phyloP scores from a whole-genome alignment of 2,797 vertebrate species.

The Allobates femoralis region DNA sequence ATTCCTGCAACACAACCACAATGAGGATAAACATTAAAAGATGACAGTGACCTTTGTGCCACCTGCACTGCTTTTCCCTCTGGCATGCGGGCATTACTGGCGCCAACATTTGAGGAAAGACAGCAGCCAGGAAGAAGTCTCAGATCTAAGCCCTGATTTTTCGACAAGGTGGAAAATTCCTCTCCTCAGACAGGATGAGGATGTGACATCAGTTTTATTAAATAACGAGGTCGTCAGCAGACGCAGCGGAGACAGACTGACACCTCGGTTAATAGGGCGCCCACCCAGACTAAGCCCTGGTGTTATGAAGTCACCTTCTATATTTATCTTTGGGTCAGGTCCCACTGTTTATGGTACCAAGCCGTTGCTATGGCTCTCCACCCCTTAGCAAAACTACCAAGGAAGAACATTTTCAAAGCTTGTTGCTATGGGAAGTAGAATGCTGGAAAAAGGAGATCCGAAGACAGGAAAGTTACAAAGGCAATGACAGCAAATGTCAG shows the following conservation, averaged over 20 bases:
- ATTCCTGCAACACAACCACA: no score
- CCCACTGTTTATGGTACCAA: background rate
- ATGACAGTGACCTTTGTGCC: background rate
- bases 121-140: background rate
- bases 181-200: background rate
- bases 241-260: background rate
- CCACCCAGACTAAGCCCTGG: background rate
- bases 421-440: background rate
- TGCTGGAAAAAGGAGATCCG: background rate
- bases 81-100: background rate
- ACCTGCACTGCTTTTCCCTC: background rate
- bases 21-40: background rate
- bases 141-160: background rate
- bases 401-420: background rate
- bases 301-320: background rate
- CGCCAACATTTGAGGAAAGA: background rate
- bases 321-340: background rate
- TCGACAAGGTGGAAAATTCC: slow-evolving; percentile 32
- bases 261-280: background rate
- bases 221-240: background rate
- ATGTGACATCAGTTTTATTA: background rate
- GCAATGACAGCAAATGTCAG: background rate
- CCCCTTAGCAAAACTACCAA: background rate
- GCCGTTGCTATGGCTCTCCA: background rate
- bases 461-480: background rate